Percentiles rank a stretch among this genome's conserved stretches.
Conservation (phyloP, 2,888 invertebrate genomes). For the Aethes cnicana region DNA sequence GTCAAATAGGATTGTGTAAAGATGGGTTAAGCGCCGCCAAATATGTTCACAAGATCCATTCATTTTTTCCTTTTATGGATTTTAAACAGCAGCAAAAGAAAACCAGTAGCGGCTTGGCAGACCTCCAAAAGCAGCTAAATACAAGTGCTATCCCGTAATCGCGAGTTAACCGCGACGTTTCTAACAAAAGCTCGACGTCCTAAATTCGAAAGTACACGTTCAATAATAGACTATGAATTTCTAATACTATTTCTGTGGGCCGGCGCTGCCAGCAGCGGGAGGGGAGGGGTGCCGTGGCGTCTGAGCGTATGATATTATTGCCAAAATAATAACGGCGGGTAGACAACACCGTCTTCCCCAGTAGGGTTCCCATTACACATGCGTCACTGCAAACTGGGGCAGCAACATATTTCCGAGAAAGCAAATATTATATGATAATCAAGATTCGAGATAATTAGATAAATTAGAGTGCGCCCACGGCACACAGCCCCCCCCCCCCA, state of each 20-base stretch:
- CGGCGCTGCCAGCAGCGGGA: constrained; percentile 53
- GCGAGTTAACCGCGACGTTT: constrained; percentile 30
- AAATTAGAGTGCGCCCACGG: too few species aligned
- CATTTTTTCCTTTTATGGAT: not conserved
- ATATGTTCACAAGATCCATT: not conserved
- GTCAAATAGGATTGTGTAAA: too few species aligned
- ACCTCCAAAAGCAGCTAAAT: constrained; percentile 32
- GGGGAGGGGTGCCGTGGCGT: constrained; percentile 45
- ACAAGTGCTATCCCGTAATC: constrained; percentile 24
- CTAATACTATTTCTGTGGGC: constrained; percentile 69
- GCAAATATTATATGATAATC: too few species aligned
- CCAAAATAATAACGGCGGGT: constrained; percentile 66
- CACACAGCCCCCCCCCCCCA: too few species aligned
- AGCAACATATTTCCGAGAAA: not conserved
- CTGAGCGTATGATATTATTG: constrained; percentile 69
- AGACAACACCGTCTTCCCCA: constrained; percentile 50
- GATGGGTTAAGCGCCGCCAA: too few species aligned
- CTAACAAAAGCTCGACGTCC: constrained; percentile 52
- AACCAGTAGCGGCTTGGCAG: constrained; percentile 29
- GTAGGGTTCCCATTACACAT: constrained; percentile 42
- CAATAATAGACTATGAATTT: constrained; percentile 72
- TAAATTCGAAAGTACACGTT: constrained; percentile 60
- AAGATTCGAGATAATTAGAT: too few species aligned
- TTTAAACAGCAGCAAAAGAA: constrained; percentile 23
- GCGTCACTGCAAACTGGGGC: not conserved